Evolutionary conservation across 2,888 invertebrate species (phyloP), one percentile per base, ranked within the genome.

Genomic region (Orchesella flavescens): DNA sequence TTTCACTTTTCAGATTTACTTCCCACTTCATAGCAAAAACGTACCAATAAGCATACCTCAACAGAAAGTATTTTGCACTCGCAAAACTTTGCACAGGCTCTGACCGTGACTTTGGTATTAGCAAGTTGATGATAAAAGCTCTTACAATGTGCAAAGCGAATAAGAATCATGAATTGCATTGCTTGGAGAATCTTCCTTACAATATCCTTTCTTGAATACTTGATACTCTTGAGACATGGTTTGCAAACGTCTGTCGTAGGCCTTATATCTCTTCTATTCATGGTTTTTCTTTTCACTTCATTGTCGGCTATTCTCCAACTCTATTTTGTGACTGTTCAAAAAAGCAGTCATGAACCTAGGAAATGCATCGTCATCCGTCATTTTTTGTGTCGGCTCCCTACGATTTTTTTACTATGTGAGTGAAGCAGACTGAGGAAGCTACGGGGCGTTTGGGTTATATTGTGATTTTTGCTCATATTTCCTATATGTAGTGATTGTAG

Each of bases 21-120:
- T n/a, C n/a, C n/a, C n/a, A n/a, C n/a, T n/a, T 15, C n/a, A n/a
- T 1, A 7, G 49, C 12, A 10, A n/a, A n/a, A 49, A 49, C 5
- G 2, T 7, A 12, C 12, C 2, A 15, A 12, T 10, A 15, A 7
- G 49, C n/a, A 49, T 12, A 75, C 75, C 65, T 43, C 66, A 75
- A 55, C 66, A 43, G 43, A 75, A 66, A 24, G 34, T 55, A 19
- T 19, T 55, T 46, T 75, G 34, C 55, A 55, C 55, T 44, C 12
- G 34, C 19, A 13, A 13, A 57, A 55, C 53, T 43, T 75, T 24
- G 75, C 75, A 75, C 9, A 75, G 66, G 15, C 53, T 24, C 17
- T 10, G 21, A 24, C 75, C 75, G 75, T 75, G 75, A 75, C 75
- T 66, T 34, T 75, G 66, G 21, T 66, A 75, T 75, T 75, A 75